A percentile compares a stretch with the other conserved stretches of the same genome.
These are phyloP conservation scores for Cotesia glomerata DNA, from an alignment of 1,140 invertebrate species.

Conservation along the genomic window DNA sequence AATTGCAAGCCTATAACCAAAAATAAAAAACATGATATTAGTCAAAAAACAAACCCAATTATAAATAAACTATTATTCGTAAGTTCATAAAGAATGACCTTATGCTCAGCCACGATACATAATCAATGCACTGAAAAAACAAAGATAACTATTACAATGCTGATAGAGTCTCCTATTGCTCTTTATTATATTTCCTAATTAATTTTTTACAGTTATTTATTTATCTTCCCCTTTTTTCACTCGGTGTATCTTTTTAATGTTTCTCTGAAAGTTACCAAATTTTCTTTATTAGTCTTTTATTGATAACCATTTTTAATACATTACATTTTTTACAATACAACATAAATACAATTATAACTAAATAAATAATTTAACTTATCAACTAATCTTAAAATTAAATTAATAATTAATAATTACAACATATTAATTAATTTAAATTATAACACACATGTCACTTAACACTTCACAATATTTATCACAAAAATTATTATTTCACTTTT, in stretches of 20 bases:
- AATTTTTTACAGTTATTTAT: not conserved
- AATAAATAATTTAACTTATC: no score
- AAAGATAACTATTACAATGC: slow-evolving; percentile 51
- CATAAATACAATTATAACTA: no score
- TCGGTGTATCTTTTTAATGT: no score
- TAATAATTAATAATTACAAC: no score
- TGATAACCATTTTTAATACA: not conserved
- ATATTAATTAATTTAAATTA: no score
- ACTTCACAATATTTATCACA: no score
- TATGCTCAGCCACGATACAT: slow-evolving; percentile 55
- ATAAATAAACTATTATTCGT: slow-evolving; percentile 26
- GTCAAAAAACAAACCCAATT: not conserved
- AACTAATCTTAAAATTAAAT: no score
- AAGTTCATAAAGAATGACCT: slow-evolving; percentile 56
- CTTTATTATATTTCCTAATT: not conserved
- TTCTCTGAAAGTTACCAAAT: no score
- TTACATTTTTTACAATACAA: not conserved
- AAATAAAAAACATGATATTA: slow-evolving; percentile 37
- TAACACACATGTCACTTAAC: no score
- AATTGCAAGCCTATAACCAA: slow-evolving; percentile 77
- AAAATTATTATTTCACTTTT: no score
- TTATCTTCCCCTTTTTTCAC: no score
- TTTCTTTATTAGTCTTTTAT: slow-evolving; percentile 13
- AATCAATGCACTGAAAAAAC: slow-evolving; percentile 53
- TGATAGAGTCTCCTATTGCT: slow-evolving; percentile 25